Evolutionary conservation across 1,140 invertebrate genomes (phyloP).

Genomic region (Ceratoteleas bidentatus): DNA sequence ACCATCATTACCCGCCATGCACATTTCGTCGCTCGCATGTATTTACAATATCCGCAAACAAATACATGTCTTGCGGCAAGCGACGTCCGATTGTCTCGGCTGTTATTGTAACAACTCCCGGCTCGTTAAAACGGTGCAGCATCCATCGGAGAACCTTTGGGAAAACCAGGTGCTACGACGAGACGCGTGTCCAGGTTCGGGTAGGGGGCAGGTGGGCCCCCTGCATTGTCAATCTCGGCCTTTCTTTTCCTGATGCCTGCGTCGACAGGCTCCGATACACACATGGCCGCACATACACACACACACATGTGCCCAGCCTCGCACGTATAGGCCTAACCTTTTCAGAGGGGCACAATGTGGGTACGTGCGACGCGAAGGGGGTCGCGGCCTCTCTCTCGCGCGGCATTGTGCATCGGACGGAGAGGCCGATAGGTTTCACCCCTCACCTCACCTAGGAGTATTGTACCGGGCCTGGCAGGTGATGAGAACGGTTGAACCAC

Average conservation of each 20-base stretch:
- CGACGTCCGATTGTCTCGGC: constrained; percentile 16
- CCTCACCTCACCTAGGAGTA: constrained; percentile 72
- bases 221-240: constrained; percentile 81
- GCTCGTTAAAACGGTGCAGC: constrained; percentile 48
- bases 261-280: constrained; percentile 52
- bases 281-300: constrained; percentile 19
- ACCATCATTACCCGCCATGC: too few relatives aligned
- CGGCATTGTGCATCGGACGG: constrained; percentile 33
- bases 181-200: constrained; percentile 79
- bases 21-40: too few relatives aligned
- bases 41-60: neutral
- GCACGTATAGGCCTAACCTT: constrained; percentile 34
- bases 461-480: constrained; percentile 79
- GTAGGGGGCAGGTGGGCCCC: constrained; percentile 80
- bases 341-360: constrained; percentile 54
- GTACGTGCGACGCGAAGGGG: constrained; percentile 40
- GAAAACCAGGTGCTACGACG: constrained; percentile 77
- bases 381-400: constrained; percentile 33
- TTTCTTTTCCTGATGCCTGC: constrained; percentile 72
- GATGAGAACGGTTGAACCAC: constrained; percentile 81
- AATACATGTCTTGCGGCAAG: neutral
- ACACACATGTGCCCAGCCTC: constrained; percentile 50
- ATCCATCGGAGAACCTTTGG: constrained; percentile 42
- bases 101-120: constrained; percentile 41
- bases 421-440: constrained; percentile 47